Conservation (phyloP, 2,797 vertebrate genomes). For the Fundulus diaphanus region DNA sequence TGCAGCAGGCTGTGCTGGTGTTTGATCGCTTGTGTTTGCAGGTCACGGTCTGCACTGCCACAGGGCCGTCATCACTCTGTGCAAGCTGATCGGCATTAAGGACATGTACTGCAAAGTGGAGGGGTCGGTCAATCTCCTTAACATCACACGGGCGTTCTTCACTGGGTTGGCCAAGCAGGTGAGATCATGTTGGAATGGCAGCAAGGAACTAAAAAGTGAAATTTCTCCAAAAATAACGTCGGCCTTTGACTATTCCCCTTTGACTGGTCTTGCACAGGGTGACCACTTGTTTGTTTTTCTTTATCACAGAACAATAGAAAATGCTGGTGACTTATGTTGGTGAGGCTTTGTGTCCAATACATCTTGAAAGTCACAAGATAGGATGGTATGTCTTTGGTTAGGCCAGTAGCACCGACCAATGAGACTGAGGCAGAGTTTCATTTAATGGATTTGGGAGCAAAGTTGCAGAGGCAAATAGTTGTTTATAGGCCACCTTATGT, state of each 20-base stretch:
- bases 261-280: not conserved
- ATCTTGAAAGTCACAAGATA: not conserved
- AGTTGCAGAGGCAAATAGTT: too few species aligned
- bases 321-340: not conserved
- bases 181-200: conserved; percentile 17
- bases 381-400: not conserved
- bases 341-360: not conserved
- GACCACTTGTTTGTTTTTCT: not conserved
- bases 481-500: too few species aligned
- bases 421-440: not conserved
- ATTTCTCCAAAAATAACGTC: not conserved
- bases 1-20: not conserved
- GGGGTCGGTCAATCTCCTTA: conserved; percentile 89
- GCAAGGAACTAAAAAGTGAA: not conserved
- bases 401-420: not conserved
- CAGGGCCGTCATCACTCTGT: conserved; percentile 92
- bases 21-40: conserved; percentile 45
- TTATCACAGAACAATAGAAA: not conserved
- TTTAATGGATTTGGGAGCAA: not conserved
- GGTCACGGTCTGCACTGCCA: conserved; percentile 95
- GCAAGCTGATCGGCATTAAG: conserved; percentile 91
- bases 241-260: too few species aligned
- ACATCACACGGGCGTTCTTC: conserved; percentile 91
- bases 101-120: conserved; percentile 92
- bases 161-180: conserved; percentile 90